Evolutionary conservation across 2,888 invertebrate species (phyloP).

Genomic region (Pecten maximus): DNA sequence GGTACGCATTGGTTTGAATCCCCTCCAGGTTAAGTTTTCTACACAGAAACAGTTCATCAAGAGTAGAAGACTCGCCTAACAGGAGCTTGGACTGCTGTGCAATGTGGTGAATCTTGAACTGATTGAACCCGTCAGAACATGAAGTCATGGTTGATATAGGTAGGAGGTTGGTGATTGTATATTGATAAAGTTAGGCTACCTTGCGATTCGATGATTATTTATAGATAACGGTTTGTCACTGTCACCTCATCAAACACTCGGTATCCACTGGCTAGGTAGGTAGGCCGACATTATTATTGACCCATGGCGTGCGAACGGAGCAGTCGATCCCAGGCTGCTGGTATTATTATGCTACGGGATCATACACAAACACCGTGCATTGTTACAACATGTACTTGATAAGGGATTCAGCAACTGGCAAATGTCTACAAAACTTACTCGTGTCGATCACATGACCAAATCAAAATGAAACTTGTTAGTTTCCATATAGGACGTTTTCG

Average conservation of each 20-base stretch:
- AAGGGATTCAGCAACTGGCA: background rate
- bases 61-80: slow-evolving; percentile 71
- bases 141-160: slow-evolving; percentile 44
- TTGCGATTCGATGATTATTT: slow-evolving; percentile 33
- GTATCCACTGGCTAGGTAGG: background rate
- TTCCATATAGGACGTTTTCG: background rate
- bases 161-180: background rate
- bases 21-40: slow-evolving; percentile 46
- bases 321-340: background rate
- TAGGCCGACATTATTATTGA: slow-evolving; percentile 22
- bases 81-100: slow-evolving; percentile 62
- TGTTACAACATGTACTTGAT: background rate
- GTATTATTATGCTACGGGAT: background rate
- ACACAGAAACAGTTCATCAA: slow-evolving; percentile 75
- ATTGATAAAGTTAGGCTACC: slow-evolving; percentile 30
- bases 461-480: background rate
- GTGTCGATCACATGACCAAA: background rate
- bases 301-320: background rate
- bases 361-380: background rate
- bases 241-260: slow-evolving; percentile 15
- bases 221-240: slow-evolving; percentile 24
- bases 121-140: slow-evolving; percentile 47
- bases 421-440: background rate
- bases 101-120: slow-evolving; percentile 48
- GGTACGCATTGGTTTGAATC: slow-evolving; percentile 42